Evolutionary conservation across 1,140 invertebrate genomes (phyloP).

Genomic region (Phortica variegata): DNA sequence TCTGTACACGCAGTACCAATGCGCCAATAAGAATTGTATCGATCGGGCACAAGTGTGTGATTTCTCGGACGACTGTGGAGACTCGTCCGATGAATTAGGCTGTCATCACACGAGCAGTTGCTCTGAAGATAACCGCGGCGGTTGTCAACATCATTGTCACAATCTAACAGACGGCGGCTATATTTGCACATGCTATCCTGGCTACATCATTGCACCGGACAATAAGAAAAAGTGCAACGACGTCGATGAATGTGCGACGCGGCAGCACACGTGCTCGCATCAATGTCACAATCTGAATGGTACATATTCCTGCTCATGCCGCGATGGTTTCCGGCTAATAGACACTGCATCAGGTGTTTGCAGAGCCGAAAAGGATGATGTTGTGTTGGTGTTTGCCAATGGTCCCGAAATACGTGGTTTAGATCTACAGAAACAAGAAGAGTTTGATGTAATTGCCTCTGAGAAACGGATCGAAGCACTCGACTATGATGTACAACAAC

Average conservation of each 20-base stretch:
- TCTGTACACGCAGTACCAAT: constrained; percentile 77
- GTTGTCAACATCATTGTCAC: constrained; percentile 89
- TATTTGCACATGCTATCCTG: constrained; percentile 84
- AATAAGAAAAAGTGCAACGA: constrained; percentile 81
- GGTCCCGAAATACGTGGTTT: constrained; percentile 84
- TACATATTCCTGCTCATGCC: constrained; percentile 84
- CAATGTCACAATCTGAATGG: constrained; percentile 91
- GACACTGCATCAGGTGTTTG: constrained; percentile 81
- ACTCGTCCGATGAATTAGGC: constrained; percentile 85
- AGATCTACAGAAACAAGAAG: constrained; percentile 66
- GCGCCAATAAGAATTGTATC: constrained; percentile 89
- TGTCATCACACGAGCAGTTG: constrained; percentile 80
- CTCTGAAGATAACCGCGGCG: constrained; percentile 70
- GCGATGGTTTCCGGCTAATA: constrained; percentile 75
- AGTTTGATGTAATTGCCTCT: constrained; percentile 74
- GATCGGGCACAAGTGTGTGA: constrained; percentile 80
- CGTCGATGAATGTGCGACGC: constrained; percentile 85
- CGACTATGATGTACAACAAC: constrained; percentile 78
- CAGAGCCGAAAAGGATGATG: constrained; percentile 66
- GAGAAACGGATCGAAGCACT: constrained; percentile 85
- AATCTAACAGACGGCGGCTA: constrained; percentile 81
- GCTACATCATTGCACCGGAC: constrained; percentile 76
- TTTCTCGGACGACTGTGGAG: constrained; percentile 61
- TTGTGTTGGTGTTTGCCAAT: constrained; percentile 71
- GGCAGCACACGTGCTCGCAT: constrained; percentile 87